A percentile compares a stretch with the other conserved stretches of the same genome.
phyloP scores from a whole-genome alignment of 2,113 vertebrate genomes.

The Terrapene triunguis region DNA sequence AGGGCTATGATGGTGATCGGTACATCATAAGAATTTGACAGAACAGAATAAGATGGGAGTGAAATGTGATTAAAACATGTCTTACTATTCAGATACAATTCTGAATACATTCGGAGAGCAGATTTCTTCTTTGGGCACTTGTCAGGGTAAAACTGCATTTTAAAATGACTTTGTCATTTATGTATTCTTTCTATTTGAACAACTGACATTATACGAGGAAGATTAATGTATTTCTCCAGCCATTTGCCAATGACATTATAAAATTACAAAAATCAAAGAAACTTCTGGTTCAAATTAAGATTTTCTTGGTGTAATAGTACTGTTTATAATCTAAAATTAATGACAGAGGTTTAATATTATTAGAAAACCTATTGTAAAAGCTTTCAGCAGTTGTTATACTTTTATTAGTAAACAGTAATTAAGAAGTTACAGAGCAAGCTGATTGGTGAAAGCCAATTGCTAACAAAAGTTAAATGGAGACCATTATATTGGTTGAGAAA shows the following conservation, averaged over 20 bases:
- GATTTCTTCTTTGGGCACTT: neutral
- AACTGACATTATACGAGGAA: neutral
- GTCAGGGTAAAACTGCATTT: fast-evolving
- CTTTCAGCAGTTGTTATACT: neutral
- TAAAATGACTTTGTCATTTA: neutral
- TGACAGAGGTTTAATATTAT: neutral
- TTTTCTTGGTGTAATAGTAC: neutral
- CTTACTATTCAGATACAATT: neutral
- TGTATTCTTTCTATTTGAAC: neutral
- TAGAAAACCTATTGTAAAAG: neutral
- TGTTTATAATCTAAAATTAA: neutral
- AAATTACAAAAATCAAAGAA: neutral
- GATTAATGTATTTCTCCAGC: neutral
- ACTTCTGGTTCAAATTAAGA: neutral
- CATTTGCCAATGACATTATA: neutral
- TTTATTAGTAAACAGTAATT: neutral
- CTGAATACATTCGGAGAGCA: neutral
- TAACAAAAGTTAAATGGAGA: neutral
- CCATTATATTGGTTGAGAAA: neutral
- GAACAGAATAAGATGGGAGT: neutral
- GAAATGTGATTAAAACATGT: neutral
- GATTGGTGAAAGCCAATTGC: neutral
- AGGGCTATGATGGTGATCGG: neutral
- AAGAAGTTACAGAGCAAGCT: neutral
- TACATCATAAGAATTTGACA: neutral